These are phyloP conservation scores for Drosophila orena DNA, from an alignment of 1,140 invertebrate species.

Conservation along the genomic window DNA sequence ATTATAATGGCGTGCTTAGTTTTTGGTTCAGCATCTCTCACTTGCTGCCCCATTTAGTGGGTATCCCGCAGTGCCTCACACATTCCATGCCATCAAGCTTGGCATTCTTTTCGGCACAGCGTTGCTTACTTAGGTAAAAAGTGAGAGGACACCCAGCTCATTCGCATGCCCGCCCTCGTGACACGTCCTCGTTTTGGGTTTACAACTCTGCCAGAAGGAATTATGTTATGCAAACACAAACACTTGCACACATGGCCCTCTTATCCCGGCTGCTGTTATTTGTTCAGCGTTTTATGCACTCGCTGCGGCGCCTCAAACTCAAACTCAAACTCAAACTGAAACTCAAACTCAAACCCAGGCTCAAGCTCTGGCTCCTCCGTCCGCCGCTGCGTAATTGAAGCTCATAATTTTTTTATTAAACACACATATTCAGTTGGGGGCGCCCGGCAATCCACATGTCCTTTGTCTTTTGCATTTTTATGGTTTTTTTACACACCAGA, in stretches of 20 bases:
- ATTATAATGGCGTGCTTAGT: too few relatives aligned
- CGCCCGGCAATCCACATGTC: constrained; percentile 24
- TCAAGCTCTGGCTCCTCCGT: not conserved
- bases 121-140: not conserved
- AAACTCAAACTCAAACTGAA: not conserved
- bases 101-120: constrained; percentile 1
- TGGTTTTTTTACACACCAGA: constrained; percentile 20
- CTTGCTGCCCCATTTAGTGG: not conserved
- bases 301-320: constrained; percentile 19
- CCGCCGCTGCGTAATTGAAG: constrained; percentile 45
- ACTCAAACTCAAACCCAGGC: not conserved
- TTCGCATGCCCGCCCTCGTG: not conserved
- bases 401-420: constrained; percentile 65
- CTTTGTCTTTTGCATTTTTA: constrained; percentile 55
- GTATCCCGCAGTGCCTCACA: not conserved
- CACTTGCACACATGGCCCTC: constrained; percentile 20
- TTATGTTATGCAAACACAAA: constrained; percentile 59
- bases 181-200: constrained; percentile 53
- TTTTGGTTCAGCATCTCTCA: too few relatives aligned
- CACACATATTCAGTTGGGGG: constrained; percentile 31
- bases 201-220: constrained; percentile 59
- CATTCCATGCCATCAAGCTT: not conserved
- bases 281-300: constrained; percentile 61
- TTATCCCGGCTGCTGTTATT: constrained; percentile 45
- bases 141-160: not conserved